A percentile compares a stretch with the other conserved stretches of the same genome.
Evolutionary conservation across 2,888 invertebrate species (phyloP).

Genomic region (Hypselothyrea guttata): DNA sequence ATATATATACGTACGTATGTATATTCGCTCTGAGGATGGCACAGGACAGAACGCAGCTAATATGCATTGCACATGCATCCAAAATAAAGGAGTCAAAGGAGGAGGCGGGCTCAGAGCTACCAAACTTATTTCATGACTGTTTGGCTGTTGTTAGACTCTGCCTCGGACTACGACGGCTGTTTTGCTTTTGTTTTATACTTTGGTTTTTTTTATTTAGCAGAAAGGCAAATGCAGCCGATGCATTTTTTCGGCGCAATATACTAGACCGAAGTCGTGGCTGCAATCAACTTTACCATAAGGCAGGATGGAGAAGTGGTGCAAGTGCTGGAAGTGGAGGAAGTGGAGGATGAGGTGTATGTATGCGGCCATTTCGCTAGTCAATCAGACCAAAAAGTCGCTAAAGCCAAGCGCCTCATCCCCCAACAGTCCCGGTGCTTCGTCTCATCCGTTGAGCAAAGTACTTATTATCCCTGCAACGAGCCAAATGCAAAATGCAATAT

Average conservation of each 20-base stretch:
- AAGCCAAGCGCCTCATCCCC: conserved; percentile 44
- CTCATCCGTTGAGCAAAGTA: conserved; percentile 9
- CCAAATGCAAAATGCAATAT: conserved; percentile 65
- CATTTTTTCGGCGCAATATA: conserved; percentile 68
- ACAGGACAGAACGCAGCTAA: conserved; percentile 58
- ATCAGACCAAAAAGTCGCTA: conserved; percentile 74
- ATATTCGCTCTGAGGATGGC: conserved; percentile 48
- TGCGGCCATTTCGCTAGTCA: conserved; percentile 63
- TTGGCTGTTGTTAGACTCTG: conserved; percentile 55
- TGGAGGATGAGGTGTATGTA: conserved; percentile 13
- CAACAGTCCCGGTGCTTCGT: not conserved
- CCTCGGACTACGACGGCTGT: conserved; percentile 4
- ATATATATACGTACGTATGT: too few species aligned
- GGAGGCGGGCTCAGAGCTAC: conserved; percentile 14
- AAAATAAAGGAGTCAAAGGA: conserved; percentile 12
- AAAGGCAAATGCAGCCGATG: conserved; percentile 75
- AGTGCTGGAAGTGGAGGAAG: too few species aligned
- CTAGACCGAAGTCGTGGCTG: conserved; percentile 74
- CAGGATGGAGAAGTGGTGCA: not conserved
- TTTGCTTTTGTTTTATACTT: conserved; percentile 60
- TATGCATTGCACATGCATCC: conserved; percentile 74
- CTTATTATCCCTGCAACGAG: conserved; percentile 70
- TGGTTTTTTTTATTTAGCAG: not conserved
- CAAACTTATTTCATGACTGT: conserved; percentile 77
- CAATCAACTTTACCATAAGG: conserved; percentile 64